Percentiles rank a stretch among this genome's conserved stretches.
Conservation (phyloP, 2,888 invertebrate species). For the Temnothorax unifasciatus region DNA sequence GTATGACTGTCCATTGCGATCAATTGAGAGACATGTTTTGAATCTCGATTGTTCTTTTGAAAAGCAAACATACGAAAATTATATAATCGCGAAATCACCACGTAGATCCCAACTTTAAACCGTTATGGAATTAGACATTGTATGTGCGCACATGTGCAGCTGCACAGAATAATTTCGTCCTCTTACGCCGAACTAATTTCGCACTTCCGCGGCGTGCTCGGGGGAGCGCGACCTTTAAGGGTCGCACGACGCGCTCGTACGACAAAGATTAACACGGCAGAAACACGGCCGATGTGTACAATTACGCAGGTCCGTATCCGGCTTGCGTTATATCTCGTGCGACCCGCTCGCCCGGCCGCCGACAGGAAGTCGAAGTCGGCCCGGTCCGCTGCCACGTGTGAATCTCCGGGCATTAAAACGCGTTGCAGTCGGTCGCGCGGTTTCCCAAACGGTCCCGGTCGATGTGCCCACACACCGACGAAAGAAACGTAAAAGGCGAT, state of each 20-base stretch:
- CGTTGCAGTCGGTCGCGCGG: slow-evolving; percentile 17
- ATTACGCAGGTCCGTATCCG: slow-evolving; percentile 67
- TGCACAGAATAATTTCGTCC: slow-evolving; percentile 14
- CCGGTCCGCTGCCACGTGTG: slow-evolving; percentile 60
- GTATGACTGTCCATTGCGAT: neutral
- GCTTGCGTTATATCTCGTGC: slow-evolving; percentile 58
- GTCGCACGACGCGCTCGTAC: slow-evolving; percentile 16
- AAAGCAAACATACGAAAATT: neutral
- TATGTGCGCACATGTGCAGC: neutral
- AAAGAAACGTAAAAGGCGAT: slow-evolving; percentile 14
- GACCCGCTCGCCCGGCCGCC: slow-evolving; percentile 50
- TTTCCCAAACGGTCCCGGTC: slow-evolving; percentile 33
- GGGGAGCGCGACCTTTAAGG: slow-evolving; percentile 22
- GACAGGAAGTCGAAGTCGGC: slow-evolving; percentile 64
- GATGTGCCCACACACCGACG: slow-evolving; percentile 1
- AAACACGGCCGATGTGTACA: slow-evolving; percentile 38
- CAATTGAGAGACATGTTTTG: neutral
- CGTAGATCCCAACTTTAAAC: neutral
- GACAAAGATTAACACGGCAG: slow-evolving; percentile 33
- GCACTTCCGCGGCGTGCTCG: slow-evolving; percentile 22
- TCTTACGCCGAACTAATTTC: slow-evolving; percentile 30
- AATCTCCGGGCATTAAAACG: slow-evolving; percentile 67
- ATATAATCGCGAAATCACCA: neutral
- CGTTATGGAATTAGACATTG: slow-evolving; percentile 9
- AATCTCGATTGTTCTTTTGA: neutral